Conservation (phyloP, 2,797 vertebrate genomes). For the Parauchenoglanis ngamensis region DNA sequence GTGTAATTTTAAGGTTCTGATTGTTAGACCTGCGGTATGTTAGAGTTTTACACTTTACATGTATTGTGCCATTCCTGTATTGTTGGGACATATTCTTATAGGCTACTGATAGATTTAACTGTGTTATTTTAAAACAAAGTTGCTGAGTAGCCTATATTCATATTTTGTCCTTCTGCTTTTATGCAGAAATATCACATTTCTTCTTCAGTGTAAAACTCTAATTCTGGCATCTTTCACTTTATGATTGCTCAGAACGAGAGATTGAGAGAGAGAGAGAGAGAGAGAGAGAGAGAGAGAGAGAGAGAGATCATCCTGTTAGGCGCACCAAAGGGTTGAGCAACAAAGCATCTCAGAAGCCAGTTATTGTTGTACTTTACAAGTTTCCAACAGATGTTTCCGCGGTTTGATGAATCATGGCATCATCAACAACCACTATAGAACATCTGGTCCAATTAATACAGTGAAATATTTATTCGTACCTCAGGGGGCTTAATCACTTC, state of each 20-base stretch:
- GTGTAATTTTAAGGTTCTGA: not conserved
- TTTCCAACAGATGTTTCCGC: conserved; percentile 7
- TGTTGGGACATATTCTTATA: not conserved
- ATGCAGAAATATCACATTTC: not conserved
- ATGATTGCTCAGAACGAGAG: not conserved
- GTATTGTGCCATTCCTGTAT: not conserved
- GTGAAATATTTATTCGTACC: not conserved
- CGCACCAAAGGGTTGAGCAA: conserved; percentile 16
- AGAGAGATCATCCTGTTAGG: not conserved
- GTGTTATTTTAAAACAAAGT: not conserved
- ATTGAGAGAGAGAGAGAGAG: too few relatives aligned
- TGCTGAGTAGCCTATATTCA: not conserved
- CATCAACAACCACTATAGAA: not conserved
- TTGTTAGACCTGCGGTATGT: not conserved
- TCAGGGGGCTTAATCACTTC: not conserved
- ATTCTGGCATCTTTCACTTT: not conserved
- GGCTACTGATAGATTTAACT: not conserved
- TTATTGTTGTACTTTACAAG: not conserved
- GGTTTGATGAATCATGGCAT: not conserved
- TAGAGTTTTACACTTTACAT: not conserved
- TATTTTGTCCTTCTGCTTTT: not conserved
- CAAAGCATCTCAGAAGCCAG: not conserved
- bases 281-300: too few relatives aligned
- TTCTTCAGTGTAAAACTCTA: not conserved
- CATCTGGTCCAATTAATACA: not conserved